These are phyloP conservation scores for Zaprionus inermis DNA, from an alignment of 1,140 invertebrate species.

Conservation along the genomic window DNA sequence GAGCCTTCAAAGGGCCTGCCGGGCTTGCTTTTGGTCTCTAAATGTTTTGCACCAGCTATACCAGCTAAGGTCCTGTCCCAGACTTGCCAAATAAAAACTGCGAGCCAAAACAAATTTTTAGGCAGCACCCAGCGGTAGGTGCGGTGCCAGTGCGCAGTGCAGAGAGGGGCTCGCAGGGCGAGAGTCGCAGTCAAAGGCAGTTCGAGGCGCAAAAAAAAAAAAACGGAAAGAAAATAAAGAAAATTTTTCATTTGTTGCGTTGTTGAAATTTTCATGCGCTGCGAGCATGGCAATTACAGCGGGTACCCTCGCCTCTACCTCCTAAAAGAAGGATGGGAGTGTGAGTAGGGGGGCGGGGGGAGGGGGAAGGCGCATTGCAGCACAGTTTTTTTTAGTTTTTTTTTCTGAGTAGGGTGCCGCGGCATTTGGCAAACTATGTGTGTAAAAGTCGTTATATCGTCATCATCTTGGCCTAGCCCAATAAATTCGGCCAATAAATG, in stretches of 20 bases:
- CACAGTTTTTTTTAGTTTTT: neutral
- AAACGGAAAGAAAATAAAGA: slow-evolving; percentile 16
- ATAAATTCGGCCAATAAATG: slow-evolving; percentile 64
- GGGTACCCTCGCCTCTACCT: slow-evolving; percentile 10
- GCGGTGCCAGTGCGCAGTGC: neutral
- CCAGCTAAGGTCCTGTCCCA: slow-evolving; percentile 10
- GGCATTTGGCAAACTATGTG: slow-evolving; percentile 31
- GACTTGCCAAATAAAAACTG: slow-evolving; percentile 49
- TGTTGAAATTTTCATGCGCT: slow-evolving; percentile 76
- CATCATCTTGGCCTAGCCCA: slow-evolving; percentile 40
- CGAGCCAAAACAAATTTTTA: slow-evolving; percentile 36
- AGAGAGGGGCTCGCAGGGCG: no score
- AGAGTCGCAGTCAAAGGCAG: slow-evolving; percentile 48
- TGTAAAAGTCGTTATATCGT: slow-evolving; percentile 48
- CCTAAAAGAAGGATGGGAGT: neutral
- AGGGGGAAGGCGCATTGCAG: no score
- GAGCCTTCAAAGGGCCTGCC: slow-evolving; percentile 77
- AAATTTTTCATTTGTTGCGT: slow-evolving; percentile 75
- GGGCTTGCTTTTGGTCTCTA: slow-evolving; percentile 54
- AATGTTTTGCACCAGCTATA: slow-evolving; percentile 62
- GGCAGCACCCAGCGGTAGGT: slow-evolving; percentile 6
- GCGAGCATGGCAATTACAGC: slow-evolving; percentile 66
- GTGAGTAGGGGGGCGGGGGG: no score
- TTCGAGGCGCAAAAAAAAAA: slow-evolving; percentile 14
- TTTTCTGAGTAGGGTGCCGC: neutral